Conservation (phyloP, 2,888 invertebrate genomes). For the Drosophila siamana region DNA sequence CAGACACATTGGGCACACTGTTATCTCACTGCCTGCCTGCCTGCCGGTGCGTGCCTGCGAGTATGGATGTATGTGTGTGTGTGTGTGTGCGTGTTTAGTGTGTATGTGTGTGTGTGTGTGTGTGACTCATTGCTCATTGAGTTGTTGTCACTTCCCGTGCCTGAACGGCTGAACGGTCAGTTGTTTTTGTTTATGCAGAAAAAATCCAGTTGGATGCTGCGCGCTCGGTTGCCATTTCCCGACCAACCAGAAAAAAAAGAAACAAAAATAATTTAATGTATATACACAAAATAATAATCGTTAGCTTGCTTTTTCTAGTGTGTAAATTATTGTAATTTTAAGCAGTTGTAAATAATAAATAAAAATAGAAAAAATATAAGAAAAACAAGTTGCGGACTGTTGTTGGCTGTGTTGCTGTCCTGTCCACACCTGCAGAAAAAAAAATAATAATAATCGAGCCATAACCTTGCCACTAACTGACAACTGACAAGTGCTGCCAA, state of each 20-base stretch:
- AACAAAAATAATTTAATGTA: neutral
- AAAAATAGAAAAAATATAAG: conserved; percentile 17
- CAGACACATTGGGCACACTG: conserved; percentile 29
- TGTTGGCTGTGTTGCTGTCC: conserved; percentile 16
- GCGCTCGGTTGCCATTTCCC: conserved; percentile 33
- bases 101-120: conserved; percentile 16
- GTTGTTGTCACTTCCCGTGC: conserved; percentile 57
- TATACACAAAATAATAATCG: conserved; percentile 20
- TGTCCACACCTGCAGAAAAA: conserved; percentile 13
- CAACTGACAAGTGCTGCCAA: conserved; percentile 55
- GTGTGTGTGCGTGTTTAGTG: conserved; percentile 22
- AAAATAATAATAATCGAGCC: conserved; percentile 24
- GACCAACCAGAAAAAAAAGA: neutral
- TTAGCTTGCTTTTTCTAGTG: conserved; percentile 39
- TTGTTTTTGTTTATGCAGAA: conserved; percentile 62
- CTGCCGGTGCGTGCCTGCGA: conserved; percentile 8
- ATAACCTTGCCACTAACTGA: conserved; percentile 35
- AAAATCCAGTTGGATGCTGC: conserved; percentile 54
- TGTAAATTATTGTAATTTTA: conserved; percentile 57
- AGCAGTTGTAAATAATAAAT: conserved; percentile 53
- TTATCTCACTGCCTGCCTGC: conserved; percentile 56
- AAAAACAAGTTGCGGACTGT: neutral
- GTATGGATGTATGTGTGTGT: neutral
- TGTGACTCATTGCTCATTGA: conserved; percentile 50
- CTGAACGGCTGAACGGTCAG: conserved; percentile 41